These are phyloP conservation scores for Epinephelus lanceolatus DNA, from an alignment of 2,113 vertebrate species.

Conservation along the genomic window DNA sequence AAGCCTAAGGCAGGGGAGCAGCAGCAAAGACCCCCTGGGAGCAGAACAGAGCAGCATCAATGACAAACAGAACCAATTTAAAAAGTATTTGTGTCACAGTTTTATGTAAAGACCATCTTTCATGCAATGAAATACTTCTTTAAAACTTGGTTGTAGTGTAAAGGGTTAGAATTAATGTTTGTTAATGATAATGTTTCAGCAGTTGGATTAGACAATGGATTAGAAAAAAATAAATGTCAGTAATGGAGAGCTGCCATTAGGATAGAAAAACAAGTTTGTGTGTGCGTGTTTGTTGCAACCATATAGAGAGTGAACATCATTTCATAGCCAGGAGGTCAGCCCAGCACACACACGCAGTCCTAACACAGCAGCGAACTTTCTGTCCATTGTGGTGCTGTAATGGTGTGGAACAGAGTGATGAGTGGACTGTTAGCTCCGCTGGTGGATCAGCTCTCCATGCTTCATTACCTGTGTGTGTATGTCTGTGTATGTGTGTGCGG, in stretches of 20 bases:
- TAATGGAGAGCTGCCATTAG: background rate
- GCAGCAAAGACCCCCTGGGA: too few relatives aligned
- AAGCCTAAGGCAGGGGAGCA: too few relatives aligned
- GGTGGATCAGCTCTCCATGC: slow-evolving; percentile 71
- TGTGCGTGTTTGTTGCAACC: slow-evolving; percentile 8
- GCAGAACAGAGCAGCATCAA: too few relatives aligned
- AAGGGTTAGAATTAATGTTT: background rate
- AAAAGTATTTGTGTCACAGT: too few relatives aligned
- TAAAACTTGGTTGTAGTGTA: background rate
- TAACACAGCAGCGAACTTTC: slow-evolving; percentile 44
- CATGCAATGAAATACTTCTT: too few relatives aligned
- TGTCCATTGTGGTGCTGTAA: slow-evolving; percentile 76
- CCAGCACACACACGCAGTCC: slow-evolving; percentile 21
- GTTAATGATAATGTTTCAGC: background rate
- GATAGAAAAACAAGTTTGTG: background rate
- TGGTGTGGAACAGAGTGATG: slow-evolving; percentile 80
- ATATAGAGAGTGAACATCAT: slow-evolving; percentile 31
- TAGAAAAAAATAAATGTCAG: background rate
- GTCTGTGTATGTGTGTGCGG: slow-evolving; percentile 16
- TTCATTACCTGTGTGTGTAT: slow-evolving; percentile 71
- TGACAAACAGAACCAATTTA: too few relatives aligned
- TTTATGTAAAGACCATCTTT: too few relatives aligned
- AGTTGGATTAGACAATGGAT: background rate
- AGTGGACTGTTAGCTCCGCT: slow-evolving; percentile 65
- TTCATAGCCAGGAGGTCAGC: slow-evolving; percentile 39